Conservation (phyloP, 30 jellyfish, hydroid and myxozoan genomes). For the Pseudorhiza aurosa region DNA sequence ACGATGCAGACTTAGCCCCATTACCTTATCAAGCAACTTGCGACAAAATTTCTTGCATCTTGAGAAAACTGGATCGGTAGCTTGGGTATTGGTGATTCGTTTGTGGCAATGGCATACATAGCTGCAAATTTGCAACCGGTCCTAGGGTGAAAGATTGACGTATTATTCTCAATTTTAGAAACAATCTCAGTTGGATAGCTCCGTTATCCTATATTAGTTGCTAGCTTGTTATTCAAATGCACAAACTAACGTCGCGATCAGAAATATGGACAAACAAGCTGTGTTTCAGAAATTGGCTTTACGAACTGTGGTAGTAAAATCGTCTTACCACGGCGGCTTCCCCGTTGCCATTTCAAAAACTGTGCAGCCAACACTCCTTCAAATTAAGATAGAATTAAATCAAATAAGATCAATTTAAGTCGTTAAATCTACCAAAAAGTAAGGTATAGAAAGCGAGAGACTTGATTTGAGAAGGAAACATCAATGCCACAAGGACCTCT, state of each 20-base stretch:
- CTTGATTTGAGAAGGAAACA: no score
- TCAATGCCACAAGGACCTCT: no score
- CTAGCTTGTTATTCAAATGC: no score
- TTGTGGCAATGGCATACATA: constrained; percentile 83
- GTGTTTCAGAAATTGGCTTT: no score
- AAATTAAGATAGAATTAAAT: not conserved
- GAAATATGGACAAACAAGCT: not conserved
- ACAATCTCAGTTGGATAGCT: no score
- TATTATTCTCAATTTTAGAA: no score
- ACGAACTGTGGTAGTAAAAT: no score
- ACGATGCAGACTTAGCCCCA: not conserved
- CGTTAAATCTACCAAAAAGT: no score
- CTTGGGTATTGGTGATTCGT: constrained; percentile 54
- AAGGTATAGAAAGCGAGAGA: no score
- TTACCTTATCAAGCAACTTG: constrained; percentile 78
- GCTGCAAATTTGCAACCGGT: constrained; percentile 70
- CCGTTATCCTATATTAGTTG: no score
- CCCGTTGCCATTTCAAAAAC: constrained; percentile 97
- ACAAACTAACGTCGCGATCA: not conserved
- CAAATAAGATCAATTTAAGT: not conserved
- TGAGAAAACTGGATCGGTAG: constrained; percentile 46
- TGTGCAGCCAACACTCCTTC: constrained; percentile 94
- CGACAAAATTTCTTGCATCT: constrained; percentile 70
- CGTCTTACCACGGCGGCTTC: constrained; percentile 91
- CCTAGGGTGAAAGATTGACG: no score